phyloP scores from a whole-genome alignment of 1,140 invertebrate species.

The Euglossa dilemma region DNA sequence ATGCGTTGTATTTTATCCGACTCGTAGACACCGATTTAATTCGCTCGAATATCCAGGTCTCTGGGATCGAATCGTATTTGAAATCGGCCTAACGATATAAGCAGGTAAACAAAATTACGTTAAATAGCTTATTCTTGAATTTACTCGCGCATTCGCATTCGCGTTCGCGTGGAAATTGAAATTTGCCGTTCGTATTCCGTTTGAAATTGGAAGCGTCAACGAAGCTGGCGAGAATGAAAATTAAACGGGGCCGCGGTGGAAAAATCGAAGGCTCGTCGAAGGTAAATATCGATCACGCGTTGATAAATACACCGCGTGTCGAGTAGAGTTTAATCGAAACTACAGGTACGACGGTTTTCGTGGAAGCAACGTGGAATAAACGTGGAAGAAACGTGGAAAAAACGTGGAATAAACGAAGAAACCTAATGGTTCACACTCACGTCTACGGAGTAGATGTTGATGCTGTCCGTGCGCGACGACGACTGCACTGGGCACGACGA shows the following conservation, averaged over 20 bases:
- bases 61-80: neutral
- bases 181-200: neutral
- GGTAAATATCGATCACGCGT: too few species aligned
- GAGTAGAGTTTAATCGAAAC: neutral
- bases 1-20: neutral
- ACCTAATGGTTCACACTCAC: constrained; percentile 49
- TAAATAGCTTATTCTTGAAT: too few species aligned
- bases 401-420: neutral
- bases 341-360: neutral
- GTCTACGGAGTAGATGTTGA: constrained; percentile 43
- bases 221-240: neutral
- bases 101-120: too few species aligned
- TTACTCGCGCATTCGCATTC: neutral
- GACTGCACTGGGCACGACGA: constrained; percentile 50
- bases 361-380: neutral
- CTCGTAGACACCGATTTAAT: neutral
- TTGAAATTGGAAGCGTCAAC: neutral
- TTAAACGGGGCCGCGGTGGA: neutral
- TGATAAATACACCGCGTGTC: neutral
- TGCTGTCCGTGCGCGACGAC: constrained; percentile 54
- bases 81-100: neutral
- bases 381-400: too few species aligned
- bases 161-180: neutral
- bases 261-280: neutral
- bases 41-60: neutral